These are phyloP conservation scores for Chironomus tentans DNA, from an alignment of 2,888 invertebrate species.

Conservation along the genomic window DNA sequence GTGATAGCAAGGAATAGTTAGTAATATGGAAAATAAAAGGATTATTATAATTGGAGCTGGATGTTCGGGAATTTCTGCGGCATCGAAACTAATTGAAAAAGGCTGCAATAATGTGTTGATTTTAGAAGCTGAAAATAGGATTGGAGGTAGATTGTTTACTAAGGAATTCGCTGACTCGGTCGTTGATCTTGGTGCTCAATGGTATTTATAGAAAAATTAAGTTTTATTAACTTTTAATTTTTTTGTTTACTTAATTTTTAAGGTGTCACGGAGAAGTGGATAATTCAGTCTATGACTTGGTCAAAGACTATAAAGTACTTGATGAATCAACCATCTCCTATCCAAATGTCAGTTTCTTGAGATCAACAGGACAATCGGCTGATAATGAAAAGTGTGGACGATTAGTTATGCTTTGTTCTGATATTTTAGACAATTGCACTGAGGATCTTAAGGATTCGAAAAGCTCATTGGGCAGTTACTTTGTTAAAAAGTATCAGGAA, in stretches of 20 bases:
- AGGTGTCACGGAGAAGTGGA: constrained; percentile 22
- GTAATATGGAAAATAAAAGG: constrained; percentile 29
- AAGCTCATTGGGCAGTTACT: constrained; percentile 38
- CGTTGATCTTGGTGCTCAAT: constrained; percentile 18
- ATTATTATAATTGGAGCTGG: constrained; percentile 52
- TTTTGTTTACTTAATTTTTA: background rate
- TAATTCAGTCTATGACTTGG: constrained; percentile 9
- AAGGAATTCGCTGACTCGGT: constrained; percentile 39
- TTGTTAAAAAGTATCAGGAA: constrained; percentile 33
- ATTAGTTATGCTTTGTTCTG: constrained; percentile 38
- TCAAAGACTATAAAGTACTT: constrained; percentile 30
- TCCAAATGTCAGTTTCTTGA: constrained; percentile 35
- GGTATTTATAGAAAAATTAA: background rate
- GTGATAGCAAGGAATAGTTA: no score
- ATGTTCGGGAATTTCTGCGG: constrained; percentile 49
- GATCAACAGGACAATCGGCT: constrained; percentile 40
- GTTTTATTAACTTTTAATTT: constrained; percentile 36
- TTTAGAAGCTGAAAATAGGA: constrained; percentile 43
- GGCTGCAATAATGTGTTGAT: constrained; percentile 44
- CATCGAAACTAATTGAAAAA: constrained; percentile 42
- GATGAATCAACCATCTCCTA: constrained; percentile 35
- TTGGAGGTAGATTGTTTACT: constrained; percentile 45
- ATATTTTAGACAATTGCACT: constrained; percentile 37
- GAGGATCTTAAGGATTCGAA: constrained; percentile 35
- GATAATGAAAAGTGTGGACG: constrained; percentile 35